Evolutionary conservation across 1,140 invertebrate genomes (phyloP).

Genomic region (Zaprionus davidi): DNA sequence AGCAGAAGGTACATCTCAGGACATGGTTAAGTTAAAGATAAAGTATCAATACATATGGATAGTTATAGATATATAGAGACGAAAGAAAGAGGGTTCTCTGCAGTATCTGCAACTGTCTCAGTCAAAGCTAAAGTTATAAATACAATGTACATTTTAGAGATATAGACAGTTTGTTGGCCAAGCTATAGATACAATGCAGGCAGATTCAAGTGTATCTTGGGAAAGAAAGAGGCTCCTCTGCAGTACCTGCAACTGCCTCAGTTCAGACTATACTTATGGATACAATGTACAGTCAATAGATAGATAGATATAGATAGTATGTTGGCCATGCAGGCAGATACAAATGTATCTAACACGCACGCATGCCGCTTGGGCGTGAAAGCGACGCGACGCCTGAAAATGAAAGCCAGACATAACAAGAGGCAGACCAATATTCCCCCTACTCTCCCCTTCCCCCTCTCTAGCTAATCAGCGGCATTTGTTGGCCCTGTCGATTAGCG

Average conservation of each 20-base stretch:
- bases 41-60: neutral
- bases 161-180: too few relatives aligned
- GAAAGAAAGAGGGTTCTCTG: too few relatives aligned
- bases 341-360: constrained; percentile 25
- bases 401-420: constrained; percentile 38
- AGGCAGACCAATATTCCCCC: neutral
- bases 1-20: neutral
- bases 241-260: too few relatives aligned
- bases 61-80: neutral
- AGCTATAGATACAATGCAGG: neutral
- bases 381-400: constrained; percentile 31
- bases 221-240: too few relatives aligned
- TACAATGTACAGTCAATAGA: constrained; percentile 5
- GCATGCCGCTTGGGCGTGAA: constrained; percentile 43
- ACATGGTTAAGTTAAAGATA: neutral
- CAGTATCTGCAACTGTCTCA: too few relatives aligned
- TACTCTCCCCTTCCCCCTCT: too few relatives aligned
- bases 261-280: neutral
- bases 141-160: neutral
- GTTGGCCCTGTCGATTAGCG: constrained; percentile 52
- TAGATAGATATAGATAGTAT: too few relatives aligned
- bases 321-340: neutral
- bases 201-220: neutral
- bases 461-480: constrained; percentile 52
- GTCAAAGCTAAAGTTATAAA: neutral